Evolutionary conservation across 2,888 invertebrate species (phyloP).

Genomic region (Gonocerus acuteangulatus): DNA sequence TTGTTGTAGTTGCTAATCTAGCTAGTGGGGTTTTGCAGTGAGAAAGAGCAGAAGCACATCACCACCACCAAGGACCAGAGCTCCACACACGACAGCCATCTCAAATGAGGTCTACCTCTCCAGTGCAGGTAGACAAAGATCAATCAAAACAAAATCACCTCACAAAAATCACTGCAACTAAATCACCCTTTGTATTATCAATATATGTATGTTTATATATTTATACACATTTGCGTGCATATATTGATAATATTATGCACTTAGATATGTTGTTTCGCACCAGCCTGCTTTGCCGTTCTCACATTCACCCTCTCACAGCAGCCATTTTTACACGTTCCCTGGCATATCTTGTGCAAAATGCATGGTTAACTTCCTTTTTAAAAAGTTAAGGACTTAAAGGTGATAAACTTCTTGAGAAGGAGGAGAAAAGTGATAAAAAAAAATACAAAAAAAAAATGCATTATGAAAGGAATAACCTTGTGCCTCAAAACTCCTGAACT

Average conservation of each 20-base stretch:
- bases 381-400: neutral
- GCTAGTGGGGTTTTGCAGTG: neutral
- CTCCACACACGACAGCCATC: constrained; percentile 1
- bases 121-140: neutral
- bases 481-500: neutral
- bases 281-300: constrained; percentile 15
- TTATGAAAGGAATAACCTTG: neutral
- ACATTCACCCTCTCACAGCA: neutral
- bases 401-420: neutral
- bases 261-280: constrained; percentile 9
- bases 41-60: constrained; percentile 5
- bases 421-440: neutral
- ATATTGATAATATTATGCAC: too few species aligned
- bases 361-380: constrained; percentile 1
- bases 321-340: neutral
- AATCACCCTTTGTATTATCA: too few species aligned
- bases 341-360: neutral
- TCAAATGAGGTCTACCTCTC: constrained; percentile 5
- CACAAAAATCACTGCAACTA: too few species aligned
- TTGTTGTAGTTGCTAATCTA: too few species aligned
- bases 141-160: neutral
- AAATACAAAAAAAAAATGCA: neutral
- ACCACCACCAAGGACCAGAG: neutral
- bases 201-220: too few species aligned
- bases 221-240: too few species aligned